A percentile compares a stretch with the other conserved stretches of the same genome.
phyloP scores from a whole-genome alignment of 2,113 vertebrate species.

The Hystrix cristata region DNA sequence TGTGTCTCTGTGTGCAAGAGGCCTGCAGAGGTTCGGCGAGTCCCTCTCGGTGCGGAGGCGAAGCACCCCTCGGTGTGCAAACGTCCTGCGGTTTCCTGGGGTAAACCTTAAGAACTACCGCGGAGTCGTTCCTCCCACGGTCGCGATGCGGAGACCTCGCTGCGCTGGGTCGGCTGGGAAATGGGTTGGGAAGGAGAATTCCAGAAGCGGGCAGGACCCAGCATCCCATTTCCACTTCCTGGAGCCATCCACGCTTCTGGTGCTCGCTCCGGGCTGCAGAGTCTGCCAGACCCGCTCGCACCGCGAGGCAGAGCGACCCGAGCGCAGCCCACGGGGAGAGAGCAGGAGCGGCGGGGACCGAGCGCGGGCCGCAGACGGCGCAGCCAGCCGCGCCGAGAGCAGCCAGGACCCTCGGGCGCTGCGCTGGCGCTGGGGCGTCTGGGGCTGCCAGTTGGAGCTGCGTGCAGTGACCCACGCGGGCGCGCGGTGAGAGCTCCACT shows the following conservation, averaged over 20 bases:
- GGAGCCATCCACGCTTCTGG: no score
- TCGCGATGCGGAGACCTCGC: not conserved
- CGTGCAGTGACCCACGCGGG: fast-evolving
- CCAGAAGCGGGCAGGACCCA: not conserved
- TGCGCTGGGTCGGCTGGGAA: not conserved
- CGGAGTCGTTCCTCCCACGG: not conserved
- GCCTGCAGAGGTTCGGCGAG: not conserved
- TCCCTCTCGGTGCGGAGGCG: not conserved
- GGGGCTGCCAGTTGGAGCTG: not conserved
- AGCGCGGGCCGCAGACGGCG: fast-evolving
- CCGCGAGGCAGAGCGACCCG: fast-evolving
- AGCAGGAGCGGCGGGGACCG: not conserved
- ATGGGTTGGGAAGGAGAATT: not conserved
- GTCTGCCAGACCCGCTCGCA: not conserved
- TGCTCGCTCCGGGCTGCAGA: not conserved
- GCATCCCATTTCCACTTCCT: fast-evolving
- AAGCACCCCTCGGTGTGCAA: not conserved
- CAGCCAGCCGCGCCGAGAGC: not conserved
- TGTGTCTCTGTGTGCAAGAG: not conserved
- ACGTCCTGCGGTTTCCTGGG: not conserved
- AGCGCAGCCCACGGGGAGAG: no score
- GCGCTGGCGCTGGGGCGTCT: not conserved
- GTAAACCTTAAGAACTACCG: not conserved
- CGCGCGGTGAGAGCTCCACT: not conserved
- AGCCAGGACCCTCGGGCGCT: not conserved